Conservation (phyloP, 2,113 vertebrate genomes). For the Ptilonorhynchus violaceus region DNA sequence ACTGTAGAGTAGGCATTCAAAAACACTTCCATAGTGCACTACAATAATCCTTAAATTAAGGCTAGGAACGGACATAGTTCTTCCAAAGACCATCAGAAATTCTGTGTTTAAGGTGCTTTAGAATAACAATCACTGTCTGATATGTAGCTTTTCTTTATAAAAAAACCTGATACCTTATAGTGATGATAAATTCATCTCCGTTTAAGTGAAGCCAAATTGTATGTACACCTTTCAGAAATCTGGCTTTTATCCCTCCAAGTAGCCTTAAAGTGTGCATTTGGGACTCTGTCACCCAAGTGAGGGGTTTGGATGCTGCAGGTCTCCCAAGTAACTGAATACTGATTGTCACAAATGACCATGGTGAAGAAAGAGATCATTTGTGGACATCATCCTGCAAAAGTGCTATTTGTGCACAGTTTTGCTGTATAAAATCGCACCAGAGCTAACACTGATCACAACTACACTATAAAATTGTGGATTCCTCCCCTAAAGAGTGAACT, state of each 20-base stretch:
- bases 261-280: background rate
- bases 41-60: background rate
- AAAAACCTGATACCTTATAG: background rate
- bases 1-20: background rate
- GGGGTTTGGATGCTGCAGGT: background rate
- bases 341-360: background rate
- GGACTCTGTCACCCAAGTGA: background rate
- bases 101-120: background rate
- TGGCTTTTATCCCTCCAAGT: background rate
- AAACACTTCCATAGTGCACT: background rate
- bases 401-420: background rate
- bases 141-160: background rate
- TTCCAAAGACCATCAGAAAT: background rate
- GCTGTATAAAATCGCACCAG: background rate
- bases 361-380: background rate
- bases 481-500: background rate
- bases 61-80: background rate
- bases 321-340: background rate
- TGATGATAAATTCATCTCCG: constrained; percentile 15
- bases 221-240: background rate
- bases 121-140: background rate
- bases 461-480: background rate
- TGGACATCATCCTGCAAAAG: background rate
- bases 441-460: background rate
- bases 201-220: background rate